These are phyloP conservation scores for Heliconius himera DNA, from an alignment of 1,140 invertebrate genomes.

Conservation along the genomic window DNA sequence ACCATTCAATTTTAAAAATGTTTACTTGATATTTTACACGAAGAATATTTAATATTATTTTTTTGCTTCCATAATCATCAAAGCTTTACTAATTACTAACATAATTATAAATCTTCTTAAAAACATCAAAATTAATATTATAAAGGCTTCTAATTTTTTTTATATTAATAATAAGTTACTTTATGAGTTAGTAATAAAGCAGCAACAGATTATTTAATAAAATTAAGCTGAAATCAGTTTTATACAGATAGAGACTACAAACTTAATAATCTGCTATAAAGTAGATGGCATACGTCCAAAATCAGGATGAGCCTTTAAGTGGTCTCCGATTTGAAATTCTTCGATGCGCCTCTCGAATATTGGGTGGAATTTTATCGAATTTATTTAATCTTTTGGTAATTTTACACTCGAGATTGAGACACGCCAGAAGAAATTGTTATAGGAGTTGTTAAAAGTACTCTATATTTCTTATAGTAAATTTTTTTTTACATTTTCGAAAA, in stretches of 20 bases:
- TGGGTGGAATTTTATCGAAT: not conserved
- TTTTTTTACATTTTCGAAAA: not conserved
- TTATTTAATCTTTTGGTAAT: not conserved
- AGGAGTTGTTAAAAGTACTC: not conserved
- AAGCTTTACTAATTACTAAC: not conserved
- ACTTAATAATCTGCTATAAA: slow-evolving; percentile 3
- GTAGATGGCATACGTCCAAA: slow-evolving; percentile 10
- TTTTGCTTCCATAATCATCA: not conserved
- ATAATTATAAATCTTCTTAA: not conserved
- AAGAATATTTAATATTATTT: not conserved
- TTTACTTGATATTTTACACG: not conserved
- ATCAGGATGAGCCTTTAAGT: slow-evolving; percentile 12
- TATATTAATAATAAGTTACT: not conserved
- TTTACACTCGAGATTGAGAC: not conserved
- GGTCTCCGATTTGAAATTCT: slow-evolving; percentile 2
- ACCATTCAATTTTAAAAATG: not conserved
- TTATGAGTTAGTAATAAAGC: not conserved
- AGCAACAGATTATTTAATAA: slow-evolving; percentile 10
- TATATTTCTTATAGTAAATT: not conserved
- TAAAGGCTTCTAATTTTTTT: not conserved
- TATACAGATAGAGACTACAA: not conserved
- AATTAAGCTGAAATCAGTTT: not conserved
- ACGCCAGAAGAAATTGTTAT: not conserved
- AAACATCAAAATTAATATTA: not conserved
- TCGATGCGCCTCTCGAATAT: not conserved